These are phyloP conservation scores for Semaprochilodus insignis DNA, from an alignment of 2,797 vertebrate species.

Conservation along the genomic window DNA sequence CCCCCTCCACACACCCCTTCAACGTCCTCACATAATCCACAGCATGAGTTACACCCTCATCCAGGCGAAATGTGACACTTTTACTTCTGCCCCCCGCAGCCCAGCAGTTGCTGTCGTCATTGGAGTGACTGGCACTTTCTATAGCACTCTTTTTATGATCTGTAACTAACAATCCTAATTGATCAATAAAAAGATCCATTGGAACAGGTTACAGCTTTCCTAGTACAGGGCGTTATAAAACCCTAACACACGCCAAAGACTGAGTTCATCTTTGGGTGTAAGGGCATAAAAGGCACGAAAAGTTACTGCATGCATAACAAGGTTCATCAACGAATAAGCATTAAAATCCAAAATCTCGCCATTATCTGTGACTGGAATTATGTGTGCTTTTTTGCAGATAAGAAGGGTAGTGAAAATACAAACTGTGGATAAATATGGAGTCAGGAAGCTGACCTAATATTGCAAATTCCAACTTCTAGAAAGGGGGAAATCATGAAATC, in stretches of 20 bases:
- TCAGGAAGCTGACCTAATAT: no score
- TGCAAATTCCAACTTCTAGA: no score
- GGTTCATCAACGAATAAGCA: not conserved
- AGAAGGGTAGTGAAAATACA: no score
- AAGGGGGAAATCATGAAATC: no score
- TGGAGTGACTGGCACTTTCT: slow-evolving; percentile 14
- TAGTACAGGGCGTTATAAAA: not conserved
- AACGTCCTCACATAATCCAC: slow-evolving; percentile 45
- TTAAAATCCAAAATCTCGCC: not conserved
- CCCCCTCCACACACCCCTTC: slow-evolving; percentile 13
- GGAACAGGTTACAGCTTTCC: no score
- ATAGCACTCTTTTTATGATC: not conserved
- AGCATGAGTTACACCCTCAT: slow-evolving; percentile 44
- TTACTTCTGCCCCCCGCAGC: slow-evolving; percentile 32
- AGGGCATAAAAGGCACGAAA: not conserved
- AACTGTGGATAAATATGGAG: no score
- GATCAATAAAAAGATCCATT: not conserved
- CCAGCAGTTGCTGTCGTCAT: slow-evolving; percentile 1
- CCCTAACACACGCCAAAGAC: not conserved
- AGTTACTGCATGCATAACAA: not conserved
- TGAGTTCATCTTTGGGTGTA: no score
- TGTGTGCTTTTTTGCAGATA: no score
- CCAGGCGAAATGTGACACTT: slow-evolving; percentile 40
- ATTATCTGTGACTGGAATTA: not conserved
- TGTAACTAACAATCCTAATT: not conserved